Conservation (phyloP, 1,140 invertebrate species). For the Euschistus heros region DNA sequence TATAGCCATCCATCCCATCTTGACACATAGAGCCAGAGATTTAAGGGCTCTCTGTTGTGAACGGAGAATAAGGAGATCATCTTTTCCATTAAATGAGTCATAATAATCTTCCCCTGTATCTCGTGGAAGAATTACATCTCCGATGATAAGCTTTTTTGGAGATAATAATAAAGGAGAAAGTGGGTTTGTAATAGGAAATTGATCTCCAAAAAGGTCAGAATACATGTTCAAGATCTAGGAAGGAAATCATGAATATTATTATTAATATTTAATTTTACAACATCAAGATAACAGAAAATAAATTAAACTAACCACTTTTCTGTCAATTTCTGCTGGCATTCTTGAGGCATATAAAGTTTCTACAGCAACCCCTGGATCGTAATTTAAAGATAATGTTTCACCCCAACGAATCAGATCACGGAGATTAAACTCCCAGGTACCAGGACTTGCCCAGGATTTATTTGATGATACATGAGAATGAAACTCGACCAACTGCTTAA, state of each 20-base stretch:
- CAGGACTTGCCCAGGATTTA: conserved; percentile 48
- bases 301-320: conserved; percentile 40
- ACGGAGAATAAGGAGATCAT: conserved; percentile 38
- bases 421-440: conserved; percentile 93
- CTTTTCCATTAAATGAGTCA: not conserved
- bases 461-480: too few species aligned
- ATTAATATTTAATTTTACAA: not conserved
- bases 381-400: conserved; percentile 41
- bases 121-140: conserved; percentile 43
- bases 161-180: conserved; percentile 42
- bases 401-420: conserved; percentile 92
- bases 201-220: conserved; percentile 42
- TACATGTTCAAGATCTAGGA: conserved; percentile 48
- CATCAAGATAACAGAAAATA: not conserved
- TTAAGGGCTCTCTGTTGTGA: conserved; percentile 55
- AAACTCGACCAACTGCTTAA: conserved; percentile 30
- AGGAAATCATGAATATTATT: not conserved
- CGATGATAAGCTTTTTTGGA: conserved; percentile 43
- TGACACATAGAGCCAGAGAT: conserved; percentile 66
- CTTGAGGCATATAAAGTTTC: conserved; percentile 69
- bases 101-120: not conserved
- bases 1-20: conserved; percentile 87
- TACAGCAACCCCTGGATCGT: conserved; percentile 53
- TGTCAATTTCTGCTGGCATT: conserved; percentile 65
- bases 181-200: conserved; percentile 39